These are phyloP conservation scores for Micromussa lordhowensis DNA, from an alignment of 92 coral and sea anemone species.

Conservation along the genomic window DNA sequence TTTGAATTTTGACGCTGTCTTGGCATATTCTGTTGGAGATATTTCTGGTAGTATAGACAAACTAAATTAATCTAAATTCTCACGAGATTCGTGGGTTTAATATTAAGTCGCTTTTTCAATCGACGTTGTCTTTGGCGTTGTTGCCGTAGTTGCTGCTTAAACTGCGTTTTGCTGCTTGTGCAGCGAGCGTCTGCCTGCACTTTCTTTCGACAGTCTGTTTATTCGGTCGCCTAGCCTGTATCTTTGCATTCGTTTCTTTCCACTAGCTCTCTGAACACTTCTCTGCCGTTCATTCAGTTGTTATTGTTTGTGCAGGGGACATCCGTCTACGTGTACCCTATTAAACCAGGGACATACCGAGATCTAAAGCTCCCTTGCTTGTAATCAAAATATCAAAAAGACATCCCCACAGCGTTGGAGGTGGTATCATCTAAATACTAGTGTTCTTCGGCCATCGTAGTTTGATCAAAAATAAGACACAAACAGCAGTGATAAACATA, in stretches of 20 bases:
- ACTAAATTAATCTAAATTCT: neutral
- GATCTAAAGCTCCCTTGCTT: too few relatives aligned
- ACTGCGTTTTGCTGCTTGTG: neutral
- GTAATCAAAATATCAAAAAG: neutral
- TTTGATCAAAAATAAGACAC: too few relatives aligned
- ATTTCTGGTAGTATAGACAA: neutral
- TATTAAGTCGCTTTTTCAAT: neutral
- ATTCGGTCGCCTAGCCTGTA: neutral
- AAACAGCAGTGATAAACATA: too few relatives aligned
- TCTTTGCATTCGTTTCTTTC: neutral
- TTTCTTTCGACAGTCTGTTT: neutral
- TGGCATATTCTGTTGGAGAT: neutral
- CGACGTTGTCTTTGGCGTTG: too few relatives aligned
- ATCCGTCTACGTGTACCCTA: neutral
- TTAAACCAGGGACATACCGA: neutral
- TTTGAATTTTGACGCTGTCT: neutral
- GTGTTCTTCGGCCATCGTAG: too few relatives aligned
- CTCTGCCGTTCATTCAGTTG: neutral
- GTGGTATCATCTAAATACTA: too few relatives aligned
- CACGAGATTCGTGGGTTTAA: neutral
- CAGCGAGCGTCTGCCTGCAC: conserved; percentile 1
- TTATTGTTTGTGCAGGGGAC: neutral
- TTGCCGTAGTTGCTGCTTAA: too few relatives aligned
- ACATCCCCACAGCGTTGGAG: conserved; percentile 6
- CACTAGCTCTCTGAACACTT: neutral